Percentiles rank a stretch among this genome's conserved stretches.
Conservation (phyloP, 2,797 vertebrate species). For the Trematomus bernacchii region DNA sequence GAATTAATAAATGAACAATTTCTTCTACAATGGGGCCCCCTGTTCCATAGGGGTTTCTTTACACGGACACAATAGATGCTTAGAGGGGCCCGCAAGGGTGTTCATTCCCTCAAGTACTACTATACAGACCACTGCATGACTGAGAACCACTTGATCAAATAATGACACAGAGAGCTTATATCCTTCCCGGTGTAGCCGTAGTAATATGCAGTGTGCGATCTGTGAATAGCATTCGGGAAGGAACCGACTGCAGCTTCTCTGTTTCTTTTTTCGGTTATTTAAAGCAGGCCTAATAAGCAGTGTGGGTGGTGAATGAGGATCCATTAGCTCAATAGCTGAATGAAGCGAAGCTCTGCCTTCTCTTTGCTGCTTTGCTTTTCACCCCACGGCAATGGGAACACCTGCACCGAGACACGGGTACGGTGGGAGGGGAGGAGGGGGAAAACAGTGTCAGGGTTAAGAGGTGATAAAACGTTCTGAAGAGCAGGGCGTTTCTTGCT, state of each 20-base stretch:
- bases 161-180: constrained; percentile 69
- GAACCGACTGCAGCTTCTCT: constrained; percentile 58
- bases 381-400: constrained; percentile 65
- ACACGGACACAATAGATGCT: constrained; percentile 77
- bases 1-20: constrained; percentile 86
- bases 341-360: constrained; percentile 56
- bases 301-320: constrained; percentile 78
- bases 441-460: constrained; percentile 24
- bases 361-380: constrained; percentile 65
- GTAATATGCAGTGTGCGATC: constrained; percentile 54
- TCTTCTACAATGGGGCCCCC: constrained; percentile 66
- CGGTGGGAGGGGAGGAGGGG: constrained; percentile 20
- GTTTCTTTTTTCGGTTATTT: constrained; percentile 70
- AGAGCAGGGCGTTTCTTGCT: not conserved
- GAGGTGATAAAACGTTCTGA: constrained; percentile 24
- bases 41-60: constrained; percentile 77
- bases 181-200: constrained; percentile 38
- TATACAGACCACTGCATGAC: constrained; percentile 62
- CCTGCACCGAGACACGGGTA: constrained; percentile 61
- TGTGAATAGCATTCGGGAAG: constrained; percentile 67
- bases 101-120: constrained; percentile 77
- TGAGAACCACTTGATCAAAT: constrained; percentile 78
- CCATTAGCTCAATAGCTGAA: constrained; percentile 80
- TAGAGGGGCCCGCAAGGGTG: constrained; percentile 71
- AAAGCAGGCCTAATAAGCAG: constrained; percentile 76